A percentile compares a stretch with the other conserved stretches of the same genome.
Evolutionary conservation across 2,888 invertebrate species (phyloP).

Genomic region (Pemphredon lugubris): DNA sequence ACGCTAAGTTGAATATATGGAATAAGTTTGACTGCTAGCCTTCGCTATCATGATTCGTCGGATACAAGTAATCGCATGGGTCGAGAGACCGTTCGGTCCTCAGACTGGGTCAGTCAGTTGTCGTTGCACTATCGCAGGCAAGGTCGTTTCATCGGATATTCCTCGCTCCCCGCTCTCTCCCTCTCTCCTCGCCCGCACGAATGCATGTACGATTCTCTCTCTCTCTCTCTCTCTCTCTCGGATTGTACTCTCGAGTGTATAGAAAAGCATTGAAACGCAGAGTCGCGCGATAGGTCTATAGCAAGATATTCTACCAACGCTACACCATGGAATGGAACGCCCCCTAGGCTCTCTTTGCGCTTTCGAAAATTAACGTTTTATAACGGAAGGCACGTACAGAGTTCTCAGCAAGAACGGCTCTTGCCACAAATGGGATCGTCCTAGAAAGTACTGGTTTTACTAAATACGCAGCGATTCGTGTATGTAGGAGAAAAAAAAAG

Average conservation of each 20-base stretch:
- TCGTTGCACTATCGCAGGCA: slow-evolving; percentile 71
- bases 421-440: slow-evolving; percentile 7
- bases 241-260: background rate
- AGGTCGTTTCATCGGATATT: slow-evolving; percentile 67
- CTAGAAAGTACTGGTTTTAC: slow-evolving; percentile 34
- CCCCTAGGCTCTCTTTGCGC: slow-evolving; percentile 19
- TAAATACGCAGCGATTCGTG: slow-evolving; percentile 44
- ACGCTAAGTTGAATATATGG: too few relatives aligned
- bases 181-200: slow-evolving; percentile 7
- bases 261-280: background rate
- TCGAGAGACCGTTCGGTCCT: slow-evolving; percentile 73
- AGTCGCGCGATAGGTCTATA: background rate
- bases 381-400: background rate
- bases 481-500: too few relatives aligned
- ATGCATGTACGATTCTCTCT: slow-evolving; percentile 15
- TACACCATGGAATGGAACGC: slow-evolving; percentile 1
- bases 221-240: background rate
- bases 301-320: too few relatives aligned
- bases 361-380: slow-evolving; percentile 56
- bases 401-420: background rate
- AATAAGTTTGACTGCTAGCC: background rate
- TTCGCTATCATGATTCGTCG: slow-evolving; percentile 13
- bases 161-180: background rate
- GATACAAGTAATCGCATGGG: slow-evolving; percentile 65
- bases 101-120: slow-evolving; percentile 71